Conservation (phyloP, 2,797 vertebrate genomes). For the Lithobates pipiens region DNA sequence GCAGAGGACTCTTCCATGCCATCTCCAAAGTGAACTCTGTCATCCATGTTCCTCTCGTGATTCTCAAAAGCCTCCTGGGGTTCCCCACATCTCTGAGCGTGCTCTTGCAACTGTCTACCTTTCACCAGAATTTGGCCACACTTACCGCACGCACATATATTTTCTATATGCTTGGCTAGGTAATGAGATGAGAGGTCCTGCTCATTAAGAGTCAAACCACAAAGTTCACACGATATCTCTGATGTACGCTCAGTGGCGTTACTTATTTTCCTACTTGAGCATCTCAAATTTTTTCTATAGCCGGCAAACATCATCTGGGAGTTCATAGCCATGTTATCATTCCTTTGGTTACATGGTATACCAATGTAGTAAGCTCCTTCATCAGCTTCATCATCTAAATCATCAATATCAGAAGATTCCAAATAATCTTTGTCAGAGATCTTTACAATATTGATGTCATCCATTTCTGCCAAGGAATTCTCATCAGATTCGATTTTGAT, state of each 20-base stretch:
- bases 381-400: constrained; percentile 75
- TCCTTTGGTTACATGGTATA: constrained; percentile 76
- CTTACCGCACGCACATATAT: constrained; percentile 95
- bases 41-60: constrained; percentile 82
- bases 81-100: constrained; percentile 94
- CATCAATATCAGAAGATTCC: constrained; percentile 77
- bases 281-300: constrained; percentile 70
- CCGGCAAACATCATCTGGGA: constrained; percentile 69
- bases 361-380: constrained; percentile 80
- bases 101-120: constrained; percentile 94
- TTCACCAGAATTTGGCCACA: constrained; percentile 96
- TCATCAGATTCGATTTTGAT: constrained; percentile 94
- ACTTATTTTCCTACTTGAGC: constrained; percentile 71
- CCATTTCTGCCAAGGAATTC: constrained; percentile 78
- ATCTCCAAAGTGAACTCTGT: constrained; percentile 85
- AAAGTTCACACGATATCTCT: constrained; percentile 87
- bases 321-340: constrained; percentile 73
- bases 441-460: constrained; percentile 85
- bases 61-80: constrained; percentile 86
- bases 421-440: constrained; percentile 81
- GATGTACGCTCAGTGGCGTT: constrained; percentile 72
- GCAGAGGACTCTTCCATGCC: constrained; percentile 76
- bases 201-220: constrained; percentile 85
- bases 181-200: constrained; percentile 93
- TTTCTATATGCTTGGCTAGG: constrained; percentile 94